A percentile compares a stretch with the other conserved stretches of the same genome.
These are phyloP conservation scores for Simalia tracyae DNA, from an alignment of 2,797 vertebrate genomes.

Conservation along the genomic window DNA sequence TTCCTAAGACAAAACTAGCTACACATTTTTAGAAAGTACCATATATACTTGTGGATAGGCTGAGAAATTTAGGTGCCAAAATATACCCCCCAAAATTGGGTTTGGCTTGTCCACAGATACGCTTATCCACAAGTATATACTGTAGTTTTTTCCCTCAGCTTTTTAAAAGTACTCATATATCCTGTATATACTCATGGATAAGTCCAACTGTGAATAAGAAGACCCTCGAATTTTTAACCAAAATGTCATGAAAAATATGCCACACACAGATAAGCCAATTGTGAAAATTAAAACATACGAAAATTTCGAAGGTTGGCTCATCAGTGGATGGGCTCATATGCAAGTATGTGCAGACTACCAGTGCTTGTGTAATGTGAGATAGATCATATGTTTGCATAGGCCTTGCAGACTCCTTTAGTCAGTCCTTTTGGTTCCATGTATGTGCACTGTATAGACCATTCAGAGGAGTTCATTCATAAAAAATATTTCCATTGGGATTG, in stretches of 20 bases:
- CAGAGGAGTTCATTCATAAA: no score
- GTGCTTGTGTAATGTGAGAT: neutral
- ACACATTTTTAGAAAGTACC: slow-evolving; percentile 56
- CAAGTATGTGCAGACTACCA: neutral
- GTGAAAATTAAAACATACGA: neutral
- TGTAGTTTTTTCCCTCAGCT: no score
- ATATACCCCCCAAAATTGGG: no score
- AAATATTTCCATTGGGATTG: no score
- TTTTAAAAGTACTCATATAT: no score
- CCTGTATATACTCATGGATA: no score
- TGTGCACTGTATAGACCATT: no score
- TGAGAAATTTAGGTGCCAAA: no score
- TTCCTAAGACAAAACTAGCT: neutral
- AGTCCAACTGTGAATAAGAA: neutral
- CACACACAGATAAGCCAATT: neutral
- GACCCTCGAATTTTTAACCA: neutral
- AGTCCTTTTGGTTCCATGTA: neutral
- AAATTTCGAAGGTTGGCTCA: neutral
- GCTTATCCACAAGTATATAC: no score
- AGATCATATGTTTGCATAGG: neutral
- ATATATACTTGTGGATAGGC: slow-evolving; percentile 44
- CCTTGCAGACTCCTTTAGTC: neutral
- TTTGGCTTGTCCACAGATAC: no score
- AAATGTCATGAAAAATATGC: neutral
- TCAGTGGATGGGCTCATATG: neutral